Base-by-base conservation (phyloP, 2,888 invertebrate species). In the Campopleginae sp. region DNA sequence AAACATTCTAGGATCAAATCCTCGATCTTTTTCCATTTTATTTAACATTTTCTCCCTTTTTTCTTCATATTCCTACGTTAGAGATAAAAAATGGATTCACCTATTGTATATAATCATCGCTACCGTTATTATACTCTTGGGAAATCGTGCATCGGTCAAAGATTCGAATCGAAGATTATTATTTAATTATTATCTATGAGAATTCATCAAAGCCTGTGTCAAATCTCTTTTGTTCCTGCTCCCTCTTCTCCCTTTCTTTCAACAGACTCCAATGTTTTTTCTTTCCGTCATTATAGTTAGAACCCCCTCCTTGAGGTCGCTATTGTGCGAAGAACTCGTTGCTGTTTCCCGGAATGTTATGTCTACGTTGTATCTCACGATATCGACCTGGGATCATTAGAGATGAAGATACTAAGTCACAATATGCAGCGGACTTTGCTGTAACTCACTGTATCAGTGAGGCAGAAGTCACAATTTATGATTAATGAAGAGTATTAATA, bases 381-480 rank as follows among this genome's bases (percentile, higher is more conserved):
- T 87, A 89, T 89, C 88, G 87, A 90, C 86, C 88, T 90, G 90
- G 90, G 88, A 89, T 90, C 88, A 87, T 84, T 90, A 88, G 85
- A 86, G 84, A 86, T 86, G 87, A 86, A 86, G 85, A 72, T 87
- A 88, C 89, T 90, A 91, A 91, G 90, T 91, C 90, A 91, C 86
- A 87, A 84, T 89, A 88, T 85, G 85, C 87, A 82, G 87, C 79
- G 86, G 88, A 88, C 86, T 85, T 80, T 44, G 88, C 88, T 90
- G 90, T 88, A 86, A 92, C 92, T 93, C 93, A 92, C 93, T 93
- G 93, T 92, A 93, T 93, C 93, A 93, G 93, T 93, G 93, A 92
- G 92, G 91, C 91, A 90, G 89, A 87, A 87, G 86, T 91, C 87
- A 89, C 89, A 87, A 90, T 91, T 91, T 89, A 84, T 90, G 83